These are phyloP conservation scores for Leptinotarsa defecta DNA, from an alignment of 1,140 invertebrate genomes.

Conservation along the genomic window DNA sequence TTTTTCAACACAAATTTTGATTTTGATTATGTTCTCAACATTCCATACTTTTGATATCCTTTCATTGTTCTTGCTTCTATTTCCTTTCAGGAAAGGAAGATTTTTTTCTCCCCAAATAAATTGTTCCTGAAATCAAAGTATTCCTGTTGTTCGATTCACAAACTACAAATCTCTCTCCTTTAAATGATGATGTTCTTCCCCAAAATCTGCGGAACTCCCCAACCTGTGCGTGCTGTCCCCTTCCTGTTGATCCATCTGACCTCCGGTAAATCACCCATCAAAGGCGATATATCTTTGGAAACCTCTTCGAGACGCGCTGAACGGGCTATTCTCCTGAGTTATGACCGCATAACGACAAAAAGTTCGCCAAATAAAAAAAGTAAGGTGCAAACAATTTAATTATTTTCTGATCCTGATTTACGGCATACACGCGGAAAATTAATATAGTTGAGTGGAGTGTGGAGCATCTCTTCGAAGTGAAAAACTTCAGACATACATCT, in stretches of 20 bases:
- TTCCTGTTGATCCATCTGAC: not conserved
- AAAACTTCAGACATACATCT: slow-evolving; percentile 24
- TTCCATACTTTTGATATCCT: too few relatives aligned
- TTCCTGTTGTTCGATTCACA: too few relatives aligned
- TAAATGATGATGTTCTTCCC: too few relatives aligned
- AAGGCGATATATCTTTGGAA: not conserved
- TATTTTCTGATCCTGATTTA: slow-evolving; percentile 14
- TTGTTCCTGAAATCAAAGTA: too few relatives aligned
- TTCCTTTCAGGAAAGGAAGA: too few relatives aligned
- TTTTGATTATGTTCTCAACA: too few relatives aligned
- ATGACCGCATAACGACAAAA: slow-evolving; percentile 4
- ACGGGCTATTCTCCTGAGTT: not conserved
- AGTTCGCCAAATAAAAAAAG: slow-evolving; percentile 1
- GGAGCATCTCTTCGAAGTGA: slow-evolving; percentile 5
- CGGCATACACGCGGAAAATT: slow-evolving; percentile 15
- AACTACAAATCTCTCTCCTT: too few relatives aligned
- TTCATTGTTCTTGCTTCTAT: too few relatives aligned
- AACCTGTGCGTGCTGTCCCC: too few relatives aligned
- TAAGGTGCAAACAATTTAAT: slow-evolving; percentile 23
- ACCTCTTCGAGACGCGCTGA: not conserved
- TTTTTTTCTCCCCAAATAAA: too few relatives aligned
- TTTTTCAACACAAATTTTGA: too few relatives aligned
- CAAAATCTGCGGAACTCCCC: too few relatives aligned
- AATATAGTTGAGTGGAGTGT: slow-evolving; percentile 26
- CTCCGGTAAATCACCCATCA: not conserved